These are phyloP conservation scores for Sterrhoptilus dennistouni DNA, from an alignment of 2,113 vertebrate genomes.

Conservation along the genomic window DNA sequence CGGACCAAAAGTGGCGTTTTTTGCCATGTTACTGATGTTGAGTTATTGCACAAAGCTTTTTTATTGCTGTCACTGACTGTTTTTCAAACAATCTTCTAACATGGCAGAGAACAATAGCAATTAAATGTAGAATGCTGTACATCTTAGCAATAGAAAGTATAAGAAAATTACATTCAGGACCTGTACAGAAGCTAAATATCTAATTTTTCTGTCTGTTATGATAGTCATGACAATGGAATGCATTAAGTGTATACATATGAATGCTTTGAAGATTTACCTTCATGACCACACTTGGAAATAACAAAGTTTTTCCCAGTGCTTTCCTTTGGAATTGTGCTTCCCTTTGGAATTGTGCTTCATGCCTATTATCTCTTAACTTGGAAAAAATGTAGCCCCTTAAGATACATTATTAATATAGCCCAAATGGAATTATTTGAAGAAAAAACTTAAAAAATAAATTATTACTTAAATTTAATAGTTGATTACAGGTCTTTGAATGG, in stretches of 20 bases:
- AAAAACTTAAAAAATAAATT: neutral
- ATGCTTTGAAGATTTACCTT: neutral
- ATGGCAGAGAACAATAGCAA: neutral
- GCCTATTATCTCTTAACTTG: neutral
- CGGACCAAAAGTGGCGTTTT: neutral
- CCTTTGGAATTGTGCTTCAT: fast-evolving
- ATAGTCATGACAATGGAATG: neutral
- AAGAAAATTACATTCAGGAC: neutral
- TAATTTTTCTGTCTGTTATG: neutral
- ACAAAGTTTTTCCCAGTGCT: neutral
- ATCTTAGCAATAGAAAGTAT: neutral
- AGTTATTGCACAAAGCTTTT: neutral
- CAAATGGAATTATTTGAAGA: neutral
- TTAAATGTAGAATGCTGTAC: neutral
- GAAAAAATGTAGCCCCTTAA: neutral
- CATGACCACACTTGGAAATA: neutral
- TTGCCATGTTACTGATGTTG: neutral
- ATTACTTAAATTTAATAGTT: neutral
- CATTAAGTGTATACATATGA: neutral
- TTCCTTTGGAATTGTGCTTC: neutral
- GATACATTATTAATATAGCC: neutral
- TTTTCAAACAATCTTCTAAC: neutral
- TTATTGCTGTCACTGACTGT: neutral
- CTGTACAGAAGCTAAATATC: neutral
- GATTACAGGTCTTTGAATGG: neutral